These are phyloP conservation scores for Xiphophorus birchmanni DNA, from an alignment of 2,797 vertebrate genomes.

Conservation along the genomic window DNA sequence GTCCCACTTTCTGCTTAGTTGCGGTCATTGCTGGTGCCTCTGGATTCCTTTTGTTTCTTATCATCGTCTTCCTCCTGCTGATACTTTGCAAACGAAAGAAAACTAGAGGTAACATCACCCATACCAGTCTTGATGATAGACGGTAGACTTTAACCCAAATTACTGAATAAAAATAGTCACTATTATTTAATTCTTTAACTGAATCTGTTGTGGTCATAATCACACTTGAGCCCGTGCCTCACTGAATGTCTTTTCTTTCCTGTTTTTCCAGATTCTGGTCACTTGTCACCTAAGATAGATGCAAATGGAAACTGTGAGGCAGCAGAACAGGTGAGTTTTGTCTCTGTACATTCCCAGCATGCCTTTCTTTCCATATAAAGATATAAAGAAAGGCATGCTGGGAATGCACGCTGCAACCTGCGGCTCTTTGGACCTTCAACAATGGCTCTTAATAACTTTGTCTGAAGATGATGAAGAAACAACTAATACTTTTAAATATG, in stretches of 20 bases:
- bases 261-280: constrained; percentile 33
- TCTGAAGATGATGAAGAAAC: not conserved
- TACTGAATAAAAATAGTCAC: constrained; percentile 1
- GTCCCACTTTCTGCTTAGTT: constrained; percentile 45
- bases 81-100: constrained; percentile 1
- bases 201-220: constrained; percentile 2
- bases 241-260: not conserved
- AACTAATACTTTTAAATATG: not conserved
- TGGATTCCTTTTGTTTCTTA: constrained; percentile 25
- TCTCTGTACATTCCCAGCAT: constrained; percentile 1
- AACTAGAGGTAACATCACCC: constrained; percentile 58
- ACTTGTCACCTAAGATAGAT: constrained; percentile 48
- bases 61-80: constrained; percentile 34
- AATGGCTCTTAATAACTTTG: not conserved
- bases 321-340: constrained; percentile 57
- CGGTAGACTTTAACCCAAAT: not conserved
- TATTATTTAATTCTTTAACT: not conserved
- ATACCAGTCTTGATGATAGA: not conserved
- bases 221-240: not conserved
- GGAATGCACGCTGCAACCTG: not conserved
- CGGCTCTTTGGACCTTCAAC: not conserved
- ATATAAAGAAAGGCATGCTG: no score
- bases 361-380: not conserved
- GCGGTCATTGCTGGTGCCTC: not conserved
- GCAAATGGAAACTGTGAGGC: constrained; percentile 69